Base-by-base conservation (phyloP, 2,113 vertebrate genomes). In the Brachionichthys hirsutus region DNA sequence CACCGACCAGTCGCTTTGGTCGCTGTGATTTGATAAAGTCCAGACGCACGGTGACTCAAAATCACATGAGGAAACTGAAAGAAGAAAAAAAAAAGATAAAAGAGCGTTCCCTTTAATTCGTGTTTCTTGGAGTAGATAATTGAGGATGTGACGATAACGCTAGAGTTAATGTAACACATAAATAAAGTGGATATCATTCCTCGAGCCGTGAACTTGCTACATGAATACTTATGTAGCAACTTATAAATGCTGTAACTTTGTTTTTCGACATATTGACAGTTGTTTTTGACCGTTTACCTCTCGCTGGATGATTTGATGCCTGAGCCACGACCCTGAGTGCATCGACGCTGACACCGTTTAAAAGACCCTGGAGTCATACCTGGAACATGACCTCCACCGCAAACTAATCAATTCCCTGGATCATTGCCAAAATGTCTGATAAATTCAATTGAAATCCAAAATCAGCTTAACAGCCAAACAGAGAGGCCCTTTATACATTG, bases 21-120 rank as follows among this genome's bases (percentile, higher is more conserved):
- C 20, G n/a, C 81, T 87, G 66, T 88, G 79, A 77, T 87, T 87
- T 57, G 91, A 91, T 62, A 76, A 65, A 36, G 78, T 90, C 92
- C 92, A 93, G 65, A 70, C 66, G 59, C 92, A 93, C 2, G 17
- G 46, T 12, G 89, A 84, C 55, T 93, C 91, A 75, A 92, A 93
- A 78, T 92, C 86, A 75, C 92, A 93, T 71, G 73, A 84, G 43
- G 50, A 65, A 54, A 67, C 88, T 91, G 80, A 6, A 60, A 76
- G 52, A 78, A 10, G 64, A 43, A 42, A 11, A 54, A 45, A 4
- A 6, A n/a, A 34, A 13, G 3, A 53, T 5, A 17, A n/a, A n/a
- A 8, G 18, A 40, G 14, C 6, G 17, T 4, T 15, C 17, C n/a
- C 1, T 14, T 3, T n/a, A 41, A 42, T 17, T 20, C 10, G 12